Conservation (phyloP, 2,888 invertebrate genomes). For the Tinea pellionella region DNA sequence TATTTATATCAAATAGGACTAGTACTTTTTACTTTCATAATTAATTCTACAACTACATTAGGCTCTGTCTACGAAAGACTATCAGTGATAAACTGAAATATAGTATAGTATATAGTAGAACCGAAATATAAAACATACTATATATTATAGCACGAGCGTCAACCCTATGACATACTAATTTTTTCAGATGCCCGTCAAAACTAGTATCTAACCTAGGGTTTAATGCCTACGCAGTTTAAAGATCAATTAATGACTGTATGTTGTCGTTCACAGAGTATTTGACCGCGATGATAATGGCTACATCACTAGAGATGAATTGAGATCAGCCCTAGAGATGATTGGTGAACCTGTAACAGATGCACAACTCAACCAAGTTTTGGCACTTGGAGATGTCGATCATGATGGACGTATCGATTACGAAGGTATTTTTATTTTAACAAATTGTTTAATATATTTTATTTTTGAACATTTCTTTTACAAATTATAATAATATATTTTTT, state of each 20-base stretch:
- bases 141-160: too few species aligned
- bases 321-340: slow-evolving; percentile 85
- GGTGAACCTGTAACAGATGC: slow-evolving; percentile 81
- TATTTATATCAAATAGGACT: too few species aligned
- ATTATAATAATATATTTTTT: background rate
- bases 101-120: too few species aligned
- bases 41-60: too few species aligned
- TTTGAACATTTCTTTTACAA: background rate
- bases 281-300: slow-evolving; percentile 92
- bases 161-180: too few species aligned
- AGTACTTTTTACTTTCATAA: too few species aligned
- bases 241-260: background rate
- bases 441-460: slow-evolving; percentile 20
- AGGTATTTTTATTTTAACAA: slow-evolving; percentile 55
- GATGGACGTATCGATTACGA: slow-evolving; percentile 86
- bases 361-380: slow-evolving; percentile 79
- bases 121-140: too few species aligned
- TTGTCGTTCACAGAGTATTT: slow-evolving; percentile 73
- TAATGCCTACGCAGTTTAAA: too few species aligned
- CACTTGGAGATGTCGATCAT: slow-evolving; percentile 81
- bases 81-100: too few species aligned
- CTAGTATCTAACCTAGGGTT: background rate
- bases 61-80: too few species aligned
- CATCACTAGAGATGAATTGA: slow-evolving; percentile 83
- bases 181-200: too few species aligned